Conservation (phyloP, 1,140 invertebrate species). For the Drosophila pallidifrons region DNA sequence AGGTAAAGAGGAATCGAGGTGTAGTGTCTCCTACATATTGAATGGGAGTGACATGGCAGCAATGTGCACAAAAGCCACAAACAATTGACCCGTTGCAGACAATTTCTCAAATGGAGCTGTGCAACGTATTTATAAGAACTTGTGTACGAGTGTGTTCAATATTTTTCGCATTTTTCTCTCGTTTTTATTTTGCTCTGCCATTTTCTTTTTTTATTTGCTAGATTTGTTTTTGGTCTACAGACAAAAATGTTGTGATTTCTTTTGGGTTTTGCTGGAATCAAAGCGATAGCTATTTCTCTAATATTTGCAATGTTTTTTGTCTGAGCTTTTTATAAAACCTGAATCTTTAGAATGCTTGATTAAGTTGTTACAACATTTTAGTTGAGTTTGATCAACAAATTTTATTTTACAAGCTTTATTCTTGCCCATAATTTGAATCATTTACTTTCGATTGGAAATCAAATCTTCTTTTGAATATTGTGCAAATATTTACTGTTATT, state of each 20-base stretch:
- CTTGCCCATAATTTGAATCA: not conserved
- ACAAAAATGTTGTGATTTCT: constrained; percentile 16
- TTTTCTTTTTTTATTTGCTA: not conserved
- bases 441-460: not conserved
- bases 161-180: constrained; percentile 11
- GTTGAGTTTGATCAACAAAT: no score
- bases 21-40: not conserved
- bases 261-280: not conserved
- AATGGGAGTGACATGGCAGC: constrained; percentile 45
- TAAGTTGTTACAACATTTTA: no score
- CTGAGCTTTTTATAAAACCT: no score
- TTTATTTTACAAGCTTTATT: not conserved
- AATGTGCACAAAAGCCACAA: constrained; percentile 55
- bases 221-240: constrained; percentile 14
- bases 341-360: no score
- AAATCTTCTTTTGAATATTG: not conserved
- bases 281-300: not conserved
- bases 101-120: constrained; percentile 54
- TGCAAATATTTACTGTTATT: not conserved
- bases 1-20: no score
- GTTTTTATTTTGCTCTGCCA: constrained; percentile 5
- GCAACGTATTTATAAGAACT: constrained; percentile 32
- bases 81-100: constrained; percentile 59
- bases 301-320: not conserved
- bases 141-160: constrained; percentile 22